Evolutionary conservation across 2,797 vertebrate species (phyloP).

Genomic region (Hydrolagus colliei): DNA sequence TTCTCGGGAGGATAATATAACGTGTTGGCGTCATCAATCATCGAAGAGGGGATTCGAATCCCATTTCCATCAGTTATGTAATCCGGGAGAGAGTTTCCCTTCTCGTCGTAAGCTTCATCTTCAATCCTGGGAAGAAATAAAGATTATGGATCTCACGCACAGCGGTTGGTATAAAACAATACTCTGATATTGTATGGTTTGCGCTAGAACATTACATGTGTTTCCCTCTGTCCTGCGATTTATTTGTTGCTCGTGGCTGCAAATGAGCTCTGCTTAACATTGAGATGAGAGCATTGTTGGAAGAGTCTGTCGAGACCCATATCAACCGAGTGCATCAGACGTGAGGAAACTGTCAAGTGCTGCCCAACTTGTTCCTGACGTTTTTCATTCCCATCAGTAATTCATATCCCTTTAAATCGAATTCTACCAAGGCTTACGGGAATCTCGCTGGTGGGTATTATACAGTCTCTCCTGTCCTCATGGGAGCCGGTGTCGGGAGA

Average conservation of each 20-base stretch:
- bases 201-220: neutral
- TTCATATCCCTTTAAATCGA: conserved; percentile 20
- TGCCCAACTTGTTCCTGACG: conserved; percentile 39
- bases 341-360: conserved; percentile 41
- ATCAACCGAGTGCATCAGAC: conserved; percentile 38
- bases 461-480: neutral
- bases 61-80: conserved; percentile 72
- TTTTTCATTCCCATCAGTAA: conserved; percentile 24
- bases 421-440: neutral
- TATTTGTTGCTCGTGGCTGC: conserved; percentile 32
- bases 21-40: conserved; percentile 65
- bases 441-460: neutral
- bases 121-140: conserved; percentile 53
- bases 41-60: conserved; percentile 65
- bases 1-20: conserved; percentile 72
- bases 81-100: conserved; percentile 74
- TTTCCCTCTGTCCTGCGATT: conserved; percentile 34
- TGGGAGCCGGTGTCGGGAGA: neutral
- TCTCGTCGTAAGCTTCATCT: conserved; percentile 77
- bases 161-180: neutral
- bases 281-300: conserved; percentile 39
- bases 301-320: conserved; percentile 38
- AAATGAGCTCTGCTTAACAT: conserved; percentile 42
- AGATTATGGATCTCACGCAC: conserved; percentile 25
- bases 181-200: neutral